Conservation (phyloP, 2,113 vertebrate genomes). For the Ptychochromis oligacanthus region DNA sequence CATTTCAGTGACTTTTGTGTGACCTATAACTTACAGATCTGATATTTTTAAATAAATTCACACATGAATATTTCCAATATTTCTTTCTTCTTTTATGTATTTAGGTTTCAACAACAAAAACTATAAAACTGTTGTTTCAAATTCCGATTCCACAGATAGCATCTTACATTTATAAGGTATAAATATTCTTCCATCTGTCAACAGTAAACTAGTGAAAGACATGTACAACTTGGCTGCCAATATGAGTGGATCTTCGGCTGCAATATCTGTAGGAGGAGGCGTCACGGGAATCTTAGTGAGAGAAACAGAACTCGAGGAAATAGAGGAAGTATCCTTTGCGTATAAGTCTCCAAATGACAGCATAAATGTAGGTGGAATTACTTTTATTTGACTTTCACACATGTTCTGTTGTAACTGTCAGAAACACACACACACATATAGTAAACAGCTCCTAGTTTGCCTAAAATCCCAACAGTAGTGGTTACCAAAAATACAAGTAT, state of each 20-base stretch:
- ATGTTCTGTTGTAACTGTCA: background rate
- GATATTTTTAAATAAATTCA: too few relatives aligned
- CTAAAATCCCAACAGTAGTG: background rate
- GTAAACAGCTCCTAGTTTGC: too few relatives aligned
- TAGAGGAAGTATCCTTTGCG: background rate
- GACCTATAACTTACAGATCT: too few relatives aligned
- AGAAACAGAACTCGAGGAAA: rapidly evolving
- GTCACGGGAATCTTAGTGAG: conserved; percentile 48
- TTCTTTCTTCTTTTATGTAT: too few relatives aligned
- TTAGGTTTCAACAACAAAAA: background rate
- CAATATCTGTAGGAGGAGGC: background rate
- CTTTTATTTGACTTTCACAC: background rate
- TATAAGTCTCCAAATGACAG: background rate
- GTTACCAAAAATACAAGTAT: background rate
- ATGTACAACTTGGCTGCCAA: rapidly evolving
- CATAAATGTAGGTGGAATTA: conserved; percentile 50
- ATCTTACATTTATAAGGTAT: background rate
- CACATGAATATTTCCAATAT: too few relatives aligned
- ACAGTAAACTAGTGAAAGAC: conserved; percentile 35
- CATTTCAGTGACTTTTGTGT: too few relatives aligned
- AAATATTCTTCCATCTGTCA: background rate
- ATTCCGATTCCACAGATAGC: background rate
- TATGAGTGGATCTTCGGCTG: conserved; percentile 17
- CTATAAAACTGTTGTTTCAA: background rate
- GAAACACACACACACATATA: too few relatives aligned